phyloP scores from a whole-genome alignment of 2,888 invertebrate species.

The Macaria notata region DNA sequence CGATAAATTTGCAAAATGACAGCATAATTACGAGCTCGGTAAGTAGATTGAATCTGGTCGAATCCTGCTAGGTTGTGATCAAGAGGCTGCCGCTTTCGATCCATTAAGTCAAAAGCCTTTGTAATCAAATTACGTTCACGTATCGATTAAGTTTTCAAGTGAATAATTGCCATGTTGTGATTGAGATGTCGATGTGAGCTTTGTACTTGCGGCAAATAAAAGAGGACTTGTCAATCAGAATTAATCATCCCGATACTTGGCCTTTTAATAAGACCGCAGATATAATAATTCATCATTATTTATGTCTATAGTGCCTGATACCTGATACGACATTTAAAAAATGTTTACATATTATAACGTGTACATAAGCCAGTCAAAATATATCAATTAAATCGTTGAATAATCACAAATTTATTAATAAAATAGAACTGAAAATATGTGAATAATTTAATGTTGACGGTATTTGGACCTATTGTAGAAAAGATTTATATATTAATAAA shows the following conservation, averaged over 20 bases:
- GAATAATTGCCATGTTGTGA: slow-evolving; percentile 50
- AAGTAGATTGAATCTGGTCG: slow-evolving; percentile 55
- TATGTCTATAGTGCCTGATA: no score
- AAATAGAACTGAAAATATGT: no score
- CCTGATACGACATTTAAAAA: no score
- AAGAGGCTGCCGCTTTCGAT: slow-evolving; percentile 40
- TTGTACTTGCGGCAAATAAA: slow-evolving; percentile 36
- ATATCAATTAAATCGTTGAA: no score
- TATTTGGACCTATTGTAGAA: no score
- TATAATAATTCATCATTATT: not conserved
- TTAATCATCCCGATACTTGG: slow-evolving; percentile 17
- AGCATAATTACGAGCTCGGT: slow-evolving; percentile 59
- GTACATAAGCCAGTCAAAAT: no score
- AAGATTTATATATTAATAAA: no score
- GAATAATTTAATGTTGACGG: no score
- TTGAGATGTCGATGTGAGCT: slow-evolving; percentile 49
- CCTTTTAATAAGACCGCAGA: not conserved
- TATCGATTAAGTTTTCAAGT: slow-evolving; percentile 49
- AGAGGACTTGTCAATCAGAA: slow-evolving; percentile 27
- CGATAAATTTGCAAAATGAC: slow-evolving; percentile 64
- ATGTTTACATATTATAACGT: no score
- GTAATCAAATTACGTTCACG: slow-evolving; percentile 56
- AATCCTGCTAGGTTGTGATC: slow-evolving; percentile 41
- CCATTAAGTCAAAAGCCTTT: slow-evolving; percentile 53
- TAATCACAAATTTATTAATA: no score